phyloP scores from a whole-genome alignment of 2,113 vertebrate genomes.

The Malurus cyaneus region DNA sequence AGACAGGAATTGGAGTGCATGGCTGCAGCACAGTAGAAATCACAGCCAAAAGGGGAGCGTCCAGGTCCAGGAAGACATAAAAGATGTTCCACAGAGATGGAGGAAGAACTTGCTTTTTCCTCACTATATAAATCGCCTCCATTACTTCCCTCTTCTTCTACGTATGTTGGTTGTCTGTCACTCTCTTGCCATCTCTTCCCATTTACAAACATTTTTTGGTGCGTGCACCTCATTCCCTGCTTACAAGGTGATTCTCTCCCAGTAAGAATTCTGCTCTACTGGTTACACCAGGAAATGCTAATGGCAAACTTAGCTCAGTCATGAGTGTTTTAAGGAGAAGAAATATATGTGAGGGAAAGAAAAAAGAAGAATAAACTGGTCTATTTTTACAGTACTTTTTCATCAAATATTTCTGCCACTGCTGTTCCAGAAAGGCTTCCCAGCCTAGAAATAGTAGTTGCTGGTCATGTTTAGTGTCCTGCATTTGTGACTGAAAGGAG shows the following conservation, averaged over 20 bases:
- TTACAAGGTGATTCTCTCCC: neutral
- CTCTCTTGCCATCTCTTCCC: neutral
- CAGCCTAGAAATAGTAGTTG: slow-evolving; percentile 20
- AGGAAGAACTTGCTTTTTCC: neutral
- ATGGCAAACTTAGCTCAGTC: neutral
- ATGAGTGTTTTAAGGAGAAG: neutral
- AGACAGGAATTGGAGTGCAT: neutral
- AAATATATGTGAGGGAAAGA: neutral
- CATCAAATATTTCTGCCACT: neutral
- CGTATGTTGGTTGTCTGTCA: neutral
- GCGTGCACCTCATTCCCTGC: neutral
- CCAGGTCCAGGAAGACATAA: neutral
- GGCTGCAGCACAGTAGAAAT: neutral
- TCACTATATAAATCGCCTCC: neutral
- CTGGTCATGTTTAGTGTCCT: slow-evolving; percentile 9
- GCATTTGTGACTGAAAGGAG: neutral
- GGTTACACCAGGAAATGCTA: neutral
- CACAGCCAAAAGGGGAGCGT: neutral
- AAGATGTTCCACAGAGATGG: neutral
- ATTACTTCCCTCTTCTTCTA: neutral
- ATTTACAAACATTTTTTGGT: neutral
- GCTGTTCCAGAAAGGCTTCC: neutral
- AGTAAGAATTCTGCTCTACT: neutral
- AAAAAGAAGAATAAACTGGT: neutral
- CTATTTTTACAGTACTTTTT: neutral